Base-by-base conservation (phyloP, 2,797 vertebrate species). In the Novumbra hubbsi region DNA sequence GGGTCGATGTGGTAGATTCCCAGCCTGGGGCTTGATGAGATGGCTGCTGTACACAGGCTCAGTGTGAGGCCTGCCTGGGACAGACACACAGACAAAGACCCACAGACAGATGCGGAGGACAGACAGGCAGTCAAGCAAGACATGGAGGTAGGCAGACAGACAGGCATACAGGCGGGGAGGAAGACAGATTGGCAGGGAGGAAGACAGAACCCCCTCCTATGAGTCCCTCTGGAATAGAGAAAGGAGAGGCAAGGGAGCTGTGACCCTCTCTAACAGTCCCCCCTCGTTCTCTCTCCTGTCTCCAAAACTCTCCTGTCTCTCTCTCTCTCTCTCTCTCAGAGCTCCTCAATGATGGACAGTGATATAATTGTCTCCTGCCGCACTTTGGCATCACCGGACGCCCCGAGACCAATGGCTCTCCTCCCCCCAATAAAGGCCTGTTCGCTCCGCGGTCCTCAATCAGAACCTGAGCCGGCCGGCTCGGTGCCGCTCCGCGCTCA, bases 181-280 rank as follows among this genome's bases (percentile, higher is more conserved):
- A 45, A 45, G 41, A 45, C 41, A 21, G 21, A 45, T n/a, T n/a
- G n/a, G 34, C 34, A 38, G 34, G 34, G 34, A 24, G 55, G 34
- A 75, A 80, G 55, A 12, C 73, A 87, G 85, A 71, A 73, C 78
- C 86, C 71, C 84, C 84, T 78, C 84, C 66, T 32, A 55, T 68
- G 45, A 30, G 48, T 34, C 68, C 34, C 71, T 50, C 52, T 5
- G 27, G 68, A 48, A 60, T 68, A 24, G 4, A 45, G 4, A 17
- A 70, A 64, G 57, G 63, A 28, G 70, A 76, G 78, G 55, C 63
- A 65, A 71, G 48, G n/a, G 6, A 28, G 55, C 45, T 55, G 34
- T 64, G 66, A 21, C 19, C 14, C 3, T n/a, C 19, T 27, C 62
- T 16, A 11, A 12, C 41, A 12, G 41, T 45, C 41, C 41, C 41